Conservation (phyloP, 2,797 vertebrate species). For the Eutrigla gurnardus region DNA sequence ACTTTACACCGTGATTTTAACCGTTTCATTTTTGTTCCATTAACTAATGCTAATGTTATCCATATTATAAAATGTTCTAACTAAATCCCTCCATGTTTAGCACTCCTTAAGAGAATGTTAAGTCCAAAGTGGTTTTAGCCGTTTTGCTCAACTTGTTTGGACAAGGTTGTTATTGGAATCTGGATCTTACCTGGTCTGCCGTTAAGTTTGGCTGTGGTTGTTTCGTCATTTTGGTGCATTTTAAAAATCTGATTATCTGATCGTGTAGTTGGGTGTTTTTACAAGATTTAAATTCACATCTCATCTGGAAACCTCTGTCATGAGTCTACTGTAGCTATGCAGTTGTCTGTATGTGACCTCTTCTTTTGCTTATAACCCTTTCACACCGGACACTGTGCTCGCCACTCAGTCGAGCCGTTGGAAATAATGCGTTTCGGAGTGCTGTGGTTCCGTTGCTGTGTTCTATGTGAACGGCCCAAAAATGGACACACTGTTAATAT, state of each 20-base stretch:
- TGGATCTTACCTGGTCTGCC: slow-evolving; percentile 1
- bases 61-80: slow-evolving; percentile 44
- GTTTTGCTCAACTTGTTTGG: slow-evolving; percentile 32
- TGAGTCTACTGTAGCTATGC: not conserved
- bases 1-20: slow-evolving; percentile 28
- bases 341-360: not conserved
- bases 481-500: not conserved
- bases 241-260: slow-evolving; percentile 12
- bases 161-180: slow-evolving; percentile 5
- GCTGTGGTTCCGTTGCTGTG: too few relatives aligned
- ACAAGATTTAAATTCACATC: not conserved
- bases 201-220: slow-evolving; percentile 12
- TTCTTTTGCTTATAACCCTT: too few relatives aligned
- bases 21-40: slow-evolving; percentile 44
- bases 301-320: not conserved
- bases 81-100: slow-evolving; percentile 47
- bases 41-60: slow-evolving; percentile 60
- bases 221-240: slow-evolving; percentile 31
- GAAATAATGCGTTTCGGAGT: too few relatives aligned
- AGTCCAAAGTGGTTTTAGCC: slow-evolving; percentile 19
- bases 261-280: not conserved
- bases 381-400: too few relatives aligned
- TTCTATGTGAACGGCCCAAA: not conserved
- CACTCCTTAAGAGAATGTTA: slow-evolving; percentile 36
- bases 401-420: too few relatives aligned